Conservation (phyloP, 2,113 vertebrate species). For the Oncorhynchus clarkii region DNA sequence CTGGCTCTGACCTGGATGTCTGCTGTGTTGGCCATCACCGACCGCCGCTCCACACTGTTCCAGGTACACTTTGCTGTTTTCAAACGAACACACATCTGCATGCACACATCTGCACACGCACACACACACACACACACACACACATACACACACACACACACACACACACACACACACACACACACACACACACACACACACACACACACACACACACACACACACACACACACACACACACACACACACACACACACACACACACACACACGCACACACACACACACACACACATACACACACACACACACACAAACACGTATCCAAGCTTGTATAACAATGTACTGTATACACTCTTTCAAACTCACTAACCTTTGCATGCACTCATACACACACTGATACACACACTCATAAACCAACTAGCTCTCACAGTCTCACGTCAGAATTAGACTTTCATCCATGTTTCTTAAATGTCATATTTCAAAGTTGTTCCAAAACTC, state of each 20-base stretch:
- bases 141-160: neutral
- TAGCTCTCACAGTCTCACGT: no score
- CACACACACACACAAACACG: neutral
- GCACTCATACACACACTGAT: neutral
- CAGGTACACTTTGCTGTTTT: constrained; percentile 74
- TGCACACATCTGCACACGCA: neutral
- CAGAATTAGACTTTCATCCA: no score
- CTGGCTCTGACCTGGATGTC: constrained; percentile 99
- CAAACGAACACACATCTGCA: neutral
- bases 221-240: neutral
- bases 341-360: neutral
- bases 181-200: neutral
- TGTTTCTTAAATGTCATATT: no score
- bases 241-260: neutral
- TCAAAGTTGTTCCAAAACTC: no score
- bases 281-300: no score
- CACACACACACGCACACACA: neutral
- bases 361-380: neutral
- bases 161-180: neutral
- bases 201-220: neutral
- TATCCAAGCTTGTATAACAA: neutral
- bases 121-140: neutral
- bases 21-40: constrained; percentile 96
- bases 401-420: no score
- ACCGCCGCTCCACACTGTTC: constrained; percentile 92